Percentiles rank a stretch among this genome's conserved stretches.
Conservation (phyloP, 2,797 vertebrate genomes). For the Acanthurus tractus region DNA sequence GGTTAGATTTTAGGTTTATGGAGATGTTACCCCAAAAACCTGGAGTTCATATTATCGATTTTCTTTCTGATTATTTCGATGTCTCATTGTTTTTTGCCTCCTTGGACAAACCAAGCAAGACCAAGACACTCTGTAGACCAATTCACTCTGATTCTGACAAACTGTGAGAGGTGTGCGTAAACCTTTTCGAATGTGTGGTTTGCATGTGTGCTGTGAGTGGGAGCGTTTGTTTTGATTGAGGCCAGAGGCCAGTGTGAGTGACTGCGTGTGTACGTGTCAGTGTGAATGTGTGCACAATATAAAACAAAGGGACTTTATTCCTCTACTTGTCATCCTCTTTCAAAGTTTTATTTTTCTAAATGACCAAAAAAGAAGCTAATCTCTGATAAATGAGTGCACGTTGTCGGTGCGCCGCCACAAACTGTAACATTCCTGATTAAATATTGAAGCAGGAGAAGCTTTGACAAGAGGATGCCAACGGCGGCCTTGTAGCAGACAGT, state of each 20-base stretch:
- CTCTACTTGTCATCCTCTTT: slow-evolving; percentile 81
- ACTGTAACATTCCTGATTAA: slow-evolving; percentile 73
- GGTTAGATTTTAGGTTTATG: slow-evolving; percentile 59
- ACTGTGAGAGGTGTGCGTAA: slow-evolving; percentile 73
- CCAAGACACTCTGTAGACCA: slow-evolving; percentile 77
- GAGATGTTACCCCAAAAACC: slow-evolving; percentile 57
- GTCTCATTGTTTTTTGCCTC: slow-evolving; percentile 50
- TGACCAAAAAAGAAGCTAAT: slow-evolving; percentile 75
- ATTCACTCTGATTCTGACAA: slow-evolving; percentile 77
- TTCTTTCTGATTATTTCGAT: slow-evolving; percentile 34
- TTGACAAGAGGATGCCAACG: slow-evolving; percentile 77
- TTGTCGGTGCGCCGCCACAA: slow-evolving; percentile 53
- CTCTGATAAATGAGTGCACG: slow-evolving; percentile 50
- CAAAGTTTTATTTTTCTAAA: slow-evolving; percentile 83
- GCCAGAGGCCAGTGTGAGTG: slow-evolving; percentile 47
- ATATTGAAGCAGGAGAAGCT: slow-evolving; percentile 61
- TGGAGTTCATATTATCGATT: slow-evolving; percentile 20
- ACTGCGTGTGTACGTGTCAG: neutral
- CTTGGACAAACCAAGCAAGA: slow-evolving; percentile 72
- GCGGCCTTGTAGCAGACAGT: slow-evolving; percentile 76
- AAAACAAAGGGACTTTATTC: slow-evolving; percentile 82
- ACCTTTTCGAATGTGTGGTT: slow-evolving; percentile 43
- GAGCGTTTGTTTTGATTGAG: slow-evolving; percentile 49
- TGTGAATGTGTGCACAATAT: slow-evolving; percentile 54
- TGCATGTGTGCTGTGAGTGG: slow-evolving; percentile 45